Percentiles rank a stretch among this genome's conserved stretches.
Evolutionary conservation across 2,113 vertebrate genomes (phyloP).

Genomic region (Gasterosteus aculeatus): DNA sequence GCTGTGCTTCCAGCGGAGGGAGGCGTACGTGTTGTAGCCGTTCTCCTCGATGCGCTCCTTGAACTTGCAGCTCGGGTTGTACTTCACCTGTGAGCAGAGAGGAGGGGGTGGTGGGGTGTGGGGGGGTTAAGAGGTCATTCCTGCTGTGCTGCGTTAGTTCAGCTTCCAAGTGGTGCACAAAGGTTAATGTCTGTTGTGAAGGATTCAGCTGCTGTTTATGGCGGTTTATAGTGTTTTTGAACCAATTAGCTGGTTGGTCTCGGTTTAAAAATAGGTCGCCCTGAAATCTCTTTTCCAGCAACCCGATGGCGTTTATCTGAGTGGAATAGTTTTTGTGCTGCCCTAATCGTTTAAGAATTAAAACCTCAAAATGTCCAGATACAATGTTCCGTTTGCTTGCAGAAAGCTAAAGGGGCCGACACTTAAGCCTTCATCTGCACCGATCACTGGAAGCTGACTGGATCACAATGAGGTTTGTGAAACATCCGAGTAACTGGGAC

Average conservation of each 20-base stretch:
- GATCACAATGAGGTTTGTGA: slow-evolving; percentile 28
- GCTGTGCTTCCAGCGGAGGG: slow-evolving; percentile 85
- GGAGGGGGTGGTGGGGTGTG: neutral
- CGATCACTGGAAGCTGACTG: slow-evolving; percentile 12
- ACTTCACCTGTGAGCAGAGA: slow-evolving; percentile 82
- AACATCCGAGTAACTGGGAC: slow-evolving; percentile 24
- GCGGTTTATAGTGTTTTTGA: slow-evolving; percentile 13
- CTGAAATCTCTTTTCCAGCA: neutral
- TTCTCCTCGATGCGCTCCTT: slow-evolving; percentile 94
- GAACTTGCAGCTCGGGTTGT: slow-evolving; percentile 90
- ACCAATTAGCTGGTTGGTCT: neutral
- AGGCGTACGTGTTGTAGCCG: slow-evolving; percentile 93
- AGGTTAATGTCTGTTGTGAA: slow-evolving; percentile 45
- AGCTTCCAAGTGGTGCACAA: slow-evolving; percentile 18
- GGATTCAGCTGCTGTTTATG: slow-evolving; percentile 22
- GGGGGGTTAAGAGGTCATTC: slow-evolving; percentile 14
- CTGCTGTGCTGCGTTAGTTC: slow-evolving; percentile 6
- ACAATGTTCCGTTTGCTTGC: slow-evolving; percentile 30
- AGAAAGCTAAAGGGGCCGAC: slow-evolving; percentile 5
- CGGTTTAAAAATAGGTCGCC: neutral
- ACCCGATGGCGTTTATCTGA: neutral
- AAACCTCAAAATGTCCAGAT: slow-evolving; percentile 14
- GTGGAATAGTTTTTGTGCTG: neutral
- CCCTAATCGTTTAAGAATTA: neutral
- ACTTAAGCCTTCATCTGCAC: slow-evolving; percentile 29